A percentile compares a stretch with the other conserved stretches of the same genome.
These are phyloP conservation scores for Pseudoatta argentina DNA, from an alignment of 1,140 invertebrate genomes.

Conservation along the genomic window DNA sequence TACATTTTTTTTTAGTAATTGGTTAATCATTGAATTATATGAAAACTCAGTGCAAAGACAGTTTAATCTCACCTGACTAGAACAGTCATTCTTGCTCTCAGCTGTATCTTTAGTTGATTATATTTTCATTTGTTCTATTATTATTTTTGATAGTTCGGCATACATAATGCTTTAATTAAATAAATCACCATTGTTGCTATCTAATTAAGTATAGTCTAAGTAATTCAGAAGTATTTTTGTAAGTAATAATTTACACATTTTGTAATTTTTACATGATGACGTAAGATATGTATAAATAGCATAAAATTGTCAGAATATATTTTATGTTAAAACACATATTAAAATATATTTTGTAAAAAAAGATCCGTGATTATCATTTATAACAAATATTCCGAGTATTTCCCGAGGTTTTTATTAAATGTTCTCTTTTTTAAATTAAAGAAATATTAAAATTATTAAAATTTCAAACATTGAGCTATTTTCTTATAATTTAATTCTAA, in stretches of 20 bases:
- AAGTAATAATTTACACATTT: too few relatives aligned
- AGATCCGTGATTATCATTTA: not conserved
- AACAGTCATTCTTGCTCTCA: not conserved
- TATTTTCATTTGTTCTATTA: not conserved
- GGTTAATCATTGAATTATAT: not conserved
- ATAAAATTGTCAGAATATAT: not conserved
- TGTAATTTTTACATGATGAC: not conserved
- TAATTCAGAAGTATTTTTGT: not conserved
- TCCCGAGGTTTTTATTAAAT: not conserved
- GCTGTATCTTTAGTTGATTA: not conserved
- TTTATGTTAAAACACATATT: not conserved
- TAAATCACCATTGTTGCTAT: not conserved
- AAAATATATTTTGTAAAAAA: not conserved
- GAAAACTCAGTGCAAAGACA: not conserved
- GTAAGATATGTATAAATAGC: too few relatives aligned
- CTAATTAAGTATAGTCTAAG: not conserved
- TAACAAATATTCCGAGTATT: not conserved
- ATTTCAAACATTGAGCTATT: not conserved
- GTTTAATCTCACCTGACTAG: not conserved
- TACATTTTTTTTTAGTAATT: not conserved
- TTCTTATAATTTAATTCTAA: not conserved
- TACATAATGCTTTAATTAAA: not conserved
- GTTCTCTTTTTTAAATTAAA: not conserved
- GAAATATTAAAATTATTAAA: not conserved
- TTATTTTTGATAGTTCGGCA: not conserved